These are phyloP conservation scores for Orchesellides sinensis DNA, from an alignment of 2,888 invertebrate genomes.

Conservation along the genomic window DNA sequence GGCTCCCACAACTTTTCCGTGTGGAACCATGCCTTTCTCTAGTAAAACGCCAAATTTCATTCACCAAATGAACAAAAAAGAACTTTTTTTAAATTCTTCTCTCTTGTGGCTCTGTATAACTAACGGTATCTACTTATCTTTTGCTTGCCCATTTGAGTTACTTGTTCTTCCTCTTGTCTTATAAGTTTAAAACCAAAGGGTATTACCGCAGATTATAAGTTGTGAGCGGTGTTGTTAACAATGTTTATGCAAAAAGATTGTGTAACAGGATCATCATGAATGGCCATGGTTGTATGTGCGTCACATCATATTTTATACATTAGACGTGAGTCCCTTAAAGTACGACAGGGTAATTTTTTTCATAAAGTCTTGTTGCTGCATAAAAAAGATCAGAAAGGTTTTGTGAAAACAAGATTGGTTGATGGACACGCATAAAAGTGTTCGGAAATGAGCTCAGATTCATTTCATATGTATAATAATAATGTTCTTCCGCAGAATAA, in stretches of 20 bases:
- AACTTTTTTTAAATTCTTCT: no score
- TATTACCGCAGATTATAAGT: slow-evolving; percentile 51
- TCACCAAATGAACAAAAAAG: not conserved
- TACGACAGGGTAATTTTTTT: no score
- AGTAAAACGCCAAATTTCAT: not conserved
- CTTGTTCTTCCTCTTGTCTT: slow-evolving; percentile 9
- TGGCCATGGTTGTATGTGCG: slow-evolving; percentile 22
- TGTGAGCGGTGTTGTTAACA: slow-evolving; percentile 55
- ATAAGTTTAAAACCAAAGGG: slow-evolving; percentile 27
- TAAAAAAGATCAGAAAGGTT: no score
- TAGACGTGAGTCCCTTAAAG: not conserved
- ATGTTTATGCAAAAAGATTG: slow-evolving; percentile 41
- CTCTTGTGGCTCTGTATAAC: not conserved
- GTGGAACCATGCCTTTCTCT: not conserved
- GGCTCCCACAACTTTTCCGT: slow-evolving; percentile 2
- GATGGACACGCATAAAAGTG: no score
- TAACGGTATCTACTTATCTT: slow-evolving; percentile 4
- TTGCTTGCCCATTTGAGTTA: slow-evolving; percentile 16
- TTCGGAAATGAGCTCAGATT: no score
- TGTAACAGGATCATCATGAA: slow-evolving; percentile 14
- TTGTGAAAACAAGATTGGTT: no score
- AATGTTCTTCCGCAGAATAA: no score
- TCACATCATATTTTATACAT: slow-evolving; percentile 50
- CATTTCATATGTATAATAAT: no score
- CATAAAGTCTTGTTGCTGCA: no score